Conservation (phyloP, 2,113 vertebrate species). For the Garra rufa region DNA sequence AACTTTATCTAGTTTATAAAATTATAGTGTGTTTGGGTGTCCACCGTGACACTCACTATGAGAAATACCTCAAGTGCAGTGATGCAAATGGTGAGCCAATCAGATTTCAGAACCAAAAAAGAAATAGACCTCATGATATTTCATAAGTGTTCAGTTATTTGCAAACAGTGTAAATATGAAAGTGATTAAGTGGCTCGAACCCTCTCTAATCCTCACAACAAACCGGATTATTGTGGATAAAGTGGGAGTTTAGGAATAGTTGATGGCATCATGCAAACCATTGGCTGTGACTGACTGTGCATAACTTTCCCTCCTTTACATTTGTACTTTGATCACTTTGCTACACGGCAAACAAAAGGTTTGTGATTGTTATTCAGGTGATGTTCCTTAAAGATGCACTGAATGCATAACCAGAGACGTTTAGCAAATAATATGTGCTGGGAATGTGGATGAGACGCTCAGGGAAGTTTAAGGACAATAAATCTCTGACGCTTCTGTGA, state of each 20-base stretch:
- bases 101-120: too few species aligned
- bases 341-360: not conserved
- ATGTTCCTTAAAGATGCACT: not conserved
- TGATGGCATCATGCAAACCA: not conserved
- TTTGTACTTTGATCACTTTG: not conserved
- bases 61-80: too few species aligned
- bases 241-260: not conserved
- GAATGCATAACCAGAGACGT: slow-evolving; percentile 23
- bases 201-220: not conserved
- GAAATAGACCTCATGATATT: not conserved
- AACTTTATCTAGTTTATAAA: too few species aligned
- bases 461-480: not conserved
- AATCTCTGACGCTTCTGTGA: not conserved
- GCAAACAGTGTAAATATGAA: not conserved
- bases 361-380: not conserved
- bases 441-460: not conserved
- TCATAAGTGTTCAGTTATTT: not conserved
- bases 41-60: too few species aligned
- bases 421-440: not conserved
- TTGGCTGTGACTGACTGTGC: not conserved
- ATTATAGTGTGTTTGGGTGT: too few species aligned
- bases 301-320: not conserved
- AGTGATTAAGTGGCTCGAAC: not conserved
- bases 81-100: too few species aligned
- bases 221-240: slow-evolving; percentile 7